These are phyloP conservation scores for Drosophila teissieri DNA, from an alignment of 1,140 invertebrate genomes.

Conservation along the genomic window DNA sequence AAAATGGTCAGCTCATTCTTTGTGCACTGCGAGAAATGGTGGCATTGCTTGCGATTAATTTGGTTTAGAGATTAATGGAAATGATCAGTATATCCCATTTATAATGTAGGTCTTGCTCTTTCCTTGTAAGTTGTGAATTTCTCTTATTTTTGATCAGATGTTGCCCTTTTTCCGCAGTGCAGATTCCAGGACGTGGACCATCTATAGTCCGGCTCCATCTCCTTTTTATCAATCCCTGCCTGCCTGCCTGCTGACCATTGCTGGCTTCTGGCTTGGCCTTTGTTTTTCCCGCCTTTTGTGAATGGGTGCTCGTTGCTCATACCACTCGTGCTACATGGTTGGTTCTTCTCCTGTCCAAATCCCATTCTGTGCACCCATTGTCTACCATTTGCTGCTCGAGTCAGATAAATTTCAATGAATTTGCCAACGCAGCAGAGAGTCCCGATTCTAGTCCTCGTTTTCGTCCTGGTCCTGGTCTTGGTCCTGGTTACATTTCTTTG, in stretches of 20 bases:
- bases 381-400: constrained; percentile 44
- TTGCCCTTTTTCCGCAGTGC: constrained; percentile 4
- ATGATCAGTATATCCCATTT: too few species aligned
- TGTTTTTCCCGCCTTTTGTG: constrained; percentile 64
- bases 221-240: constrained; percentile 33
- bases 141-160: too few species aligned
- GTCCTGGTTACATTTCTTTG: constrained; percentile 74
- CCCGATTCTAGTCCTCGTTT: constrained; percentile 20
- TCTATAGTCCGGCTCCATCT: constrained; percentile 1
- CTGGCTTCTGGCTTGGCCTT: constrained; percentile 58
- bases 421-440: constrained; percentile 59
- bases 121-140: too few species aligned
- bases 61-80: too few species aligned
- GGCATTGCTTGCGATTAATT: too few species aligned
- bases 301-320: constrained; percentile 28
- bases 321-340: constrained; percentile 6
- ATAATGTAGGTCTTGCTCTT: too few species aligned
- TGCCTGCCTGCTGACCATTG: constrained; percentile 41
- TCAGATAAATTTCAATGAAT: constrained; percentile 81
- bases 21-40: neutral
- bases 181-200: neutral
- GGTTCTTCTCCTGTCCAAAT: neutral
- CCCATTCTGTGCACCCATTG: constrained; percentile 9
- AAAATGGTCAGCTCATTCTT: constrained; percentile 59
- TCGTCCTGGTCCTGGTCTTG: constrained; percentile 1